Conservation (phyloP, 2,888 invertebrate genomes). For the Deilephila porcellus region DNA sequence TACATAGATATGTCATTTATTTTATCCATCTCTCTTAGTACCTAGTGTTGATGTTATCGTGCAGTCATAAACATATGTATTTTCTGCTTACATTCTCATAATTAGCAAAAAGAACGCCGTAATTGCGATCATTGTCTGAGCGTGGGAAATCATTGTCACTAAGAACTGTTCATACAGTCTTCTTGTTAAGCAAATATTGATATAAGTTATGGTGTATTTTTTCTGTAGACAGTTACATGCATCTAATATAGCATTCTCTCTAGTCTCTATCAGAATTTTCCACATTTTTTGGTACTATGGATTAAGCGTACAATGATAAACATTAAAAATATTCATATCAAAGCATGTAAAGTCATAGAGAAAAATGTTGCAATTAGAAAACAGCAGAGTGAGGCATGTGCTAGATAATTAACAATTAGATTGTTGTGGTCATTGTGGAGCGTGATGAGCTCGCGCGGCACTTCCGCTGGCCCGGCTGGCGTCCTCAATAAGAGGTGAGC, state of each 20-base stretch:
- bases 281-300: too few relatives aligned
- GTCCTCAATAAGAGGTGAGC: constrained; percentile 73
- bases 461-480: constrained; percentile 52
- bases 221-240: too few relatives aligned
- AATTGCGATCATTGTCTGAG: neutral
- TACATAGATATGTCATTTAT: neutral
- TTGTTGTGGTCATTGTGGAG: constrained; percentile 50
- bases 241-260: too few relatives aligned
- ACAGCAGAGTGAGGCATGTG: constrained; percentile 26
- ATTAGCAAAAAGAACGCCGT: neutral
- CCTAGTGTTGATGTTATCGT: neutral
- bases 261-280: too few relatives aligned
- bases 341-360: too few relatives aligned
- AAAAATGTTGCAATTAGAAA: neutral
- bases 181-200: too few relatives aligned
- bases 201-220: too few relatives aligned
- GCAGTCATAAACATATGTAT: neutral
- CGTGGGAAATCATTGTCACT: constrained; percentile 2
- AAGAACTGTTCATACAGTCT: too few relatives aligned
- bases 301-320: too few relatives aligned
- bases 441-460: constrained; percentile 56
- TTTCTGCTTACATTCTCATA: neutral
- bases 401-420: constrained; percentile 36
- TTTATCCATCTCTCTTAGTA: neutral
- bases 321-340: too few relatives aligned